Evolutionary conservation across 2,797 vertebrate species (phyloP).

Genomic region (Epinephelus coioides): DNA sequence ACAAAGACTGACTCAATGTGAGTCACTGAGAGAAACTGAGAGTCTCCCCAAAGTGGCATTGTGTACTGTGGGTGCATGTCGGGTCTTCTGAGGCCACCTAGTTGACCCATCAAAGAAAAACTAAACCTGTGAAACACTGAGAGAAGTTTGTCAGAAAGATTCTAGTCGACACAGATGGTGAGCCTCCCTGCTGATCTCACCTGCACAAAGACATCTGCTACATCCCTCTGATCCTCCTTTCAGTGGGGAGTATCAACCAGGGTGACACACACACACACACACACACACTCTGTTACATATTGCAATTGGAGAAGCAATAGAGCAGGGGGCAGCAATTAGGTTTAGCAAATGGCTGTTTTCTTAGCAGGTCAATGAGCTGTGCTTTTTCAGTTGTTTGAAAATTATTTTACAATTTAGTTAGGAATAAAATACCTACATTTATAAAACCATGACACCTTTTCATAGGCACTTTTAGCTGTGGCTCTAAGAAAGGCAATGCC

Average conservation of each 20-base stretch:
- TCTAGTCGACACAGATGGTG: slow-evolving; percentile 59
- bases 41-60: neutral
- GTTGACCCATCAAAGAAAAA: slow-evolving; percentile 35
- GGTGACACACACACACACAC: neutral
- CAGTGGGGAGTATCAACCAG: slow-evolving; percentile 19
- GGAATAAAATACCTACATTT: neutral
- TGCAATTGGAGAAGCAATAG: neutral
- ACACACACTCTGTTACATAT: neutral
- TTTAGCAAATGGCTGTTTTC: neutral
- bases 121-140: slow-evolving; percentile 29
- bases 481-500: neutral
- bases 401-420: neutral
- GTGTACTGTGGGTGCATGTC: neutral
- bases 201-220: slow-evolving; percentile 68
- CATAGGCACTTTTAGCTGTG: neutral
- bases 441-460: neutral
- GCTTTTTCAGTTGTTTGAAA: slow-evolving; percentile 5
- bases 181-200: slow-evolving; percentile 54
- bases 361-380: neutral
- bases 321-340: neutral
- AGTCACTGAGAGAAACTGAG: neutral
- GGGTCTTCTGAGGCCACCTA: neutral
- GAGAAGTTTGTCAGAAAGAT: slow-evolving; percentile 25
- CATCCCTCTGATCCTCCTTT: slow-evolving; percentile 65
- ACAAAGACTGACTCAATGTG: neutral